Conservation (phyloP, 64 coral and sea anemone genomes). For the Porites australiensis region DNA sequence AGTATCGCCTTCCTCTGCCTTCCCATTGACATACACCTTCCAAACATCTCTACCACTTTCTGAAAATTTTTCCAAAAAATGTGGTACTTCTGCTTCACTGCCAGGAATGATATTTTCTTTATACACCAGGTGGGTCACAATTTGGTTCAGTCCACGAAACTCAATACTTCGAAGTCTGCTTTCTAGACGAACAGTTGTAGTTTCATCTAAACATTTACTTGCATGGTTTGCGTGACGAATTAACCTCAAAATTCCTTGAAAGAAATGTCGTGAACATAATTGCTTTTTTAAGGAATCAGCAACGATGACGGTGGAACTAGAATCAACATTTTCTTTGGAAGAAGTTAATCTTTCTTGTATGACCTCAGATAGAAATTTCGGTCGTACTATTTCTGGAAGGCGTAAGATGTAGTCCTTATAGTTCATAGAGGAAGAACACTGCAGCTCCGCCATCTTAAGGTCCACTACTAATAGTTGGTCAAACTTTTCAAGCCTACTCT, state of each 20-base stretch:
- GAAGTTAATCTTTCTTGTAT: conserved; percentile 53
- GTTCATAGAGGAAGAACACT: not conserved
- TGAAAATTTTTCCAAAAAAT: conserved; percentile 67
- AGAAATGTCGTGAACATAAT: conserved; percentile 65
- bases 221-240: conserved; percentile 65
- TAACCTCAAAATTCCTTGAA: conserved; percentile 63
- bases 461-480: conserved; percentile 51
- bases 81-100: conserved; percentile 38
- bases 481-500: conserved; percentile 49
- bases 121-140: conserved; percentile 59
- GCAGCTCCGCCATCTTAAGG: not conserved
- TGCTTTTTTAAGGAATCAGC: conserved; percentile 24
- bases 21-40: conserved; percentile 65
- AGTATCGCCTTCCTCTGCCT: not conserved
- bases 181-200: conserved; percentile 10
- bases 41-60: conserved; percentile 22
- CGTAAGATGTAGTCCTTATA: conserved; percentile 26
- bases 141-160: not conserved
- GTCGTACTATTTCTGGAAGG: conserved; percentile 42
- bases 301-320: not conserved
- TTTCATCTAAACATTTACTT: conserved; percentile 4
- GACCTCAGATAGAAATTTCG: conserved; percentile 68
- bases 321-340: not conserved
- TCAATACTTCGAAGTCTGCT: conserved; percentile 34
- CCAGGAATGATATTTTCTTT: conserved; percentile 30